These are phyloP conservation scores for Unio delphinus DNA, from an alignment of 2,888 invertebrate genomes.

Conservation along the genomic window DNA sequence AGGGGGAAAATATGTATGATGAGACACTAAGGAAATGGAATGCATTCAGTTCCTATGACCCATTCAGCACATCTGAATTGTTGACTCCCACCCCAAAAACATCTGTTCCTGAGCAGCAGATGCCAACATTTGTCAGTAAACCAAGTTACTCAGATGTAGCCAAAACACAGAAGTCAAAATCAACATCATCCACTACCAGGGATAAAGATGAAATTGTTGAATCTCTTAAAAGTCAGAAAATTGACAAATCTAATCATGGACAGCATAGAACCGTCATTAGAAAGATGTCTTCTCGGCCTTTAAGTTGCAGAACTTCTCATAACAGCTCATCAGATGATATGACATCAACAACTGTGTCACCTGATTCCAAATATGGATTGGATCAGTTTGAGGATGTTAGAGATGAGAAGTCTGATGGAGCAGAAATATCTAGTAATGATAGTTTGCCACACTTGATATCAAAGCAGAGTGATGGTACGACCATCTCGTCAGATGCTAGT, in stretches of 20 bases:
- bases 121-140: constrained; percentile 27
- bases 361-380: constrained; percentile 64
- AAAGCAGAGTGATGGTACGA: constrained; percentile 56
- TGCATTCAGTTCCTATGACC: constrained; percentile 41
- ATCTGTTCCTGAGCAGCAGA: constrained; percentile 20
- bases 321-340: constrained; percentile 35
- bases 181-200: constrained; percentile 14
- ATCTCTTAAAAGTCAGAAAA: too few relatives aligned
- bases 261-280: constrained; percentile 6
- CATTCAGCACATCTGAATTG: constrained; percentile 48
- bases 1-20: constrained; percentile 50
- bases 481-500: constrained; percentile 54
- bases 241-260: too few relatives aligned
- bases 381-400: constrained; percentile 61
- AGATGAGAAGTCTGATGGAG: constrained; percentile 27
- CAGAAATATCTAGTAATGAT: constrained; percentile 41
- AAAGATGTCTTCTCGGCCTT: constrained; percentile 26
- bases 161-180: constrained; percentile 48
- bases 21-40: constrained; percentile 46
- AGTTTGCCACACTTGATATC: constrained; percentile 36
- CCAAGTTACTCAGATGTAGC: constrained; percentile 65
- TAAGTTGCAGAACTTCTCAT: constrained; percentile 10
- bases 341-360: constrained; percentile 45
- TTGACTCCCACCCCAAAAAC: constrained; percentile 29
- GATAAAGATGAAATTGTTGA: constrained; percentile 8